Conservation (phyloP, 2,113 vertebrate species). For the Nyctereutes procyonoides region DNA sequence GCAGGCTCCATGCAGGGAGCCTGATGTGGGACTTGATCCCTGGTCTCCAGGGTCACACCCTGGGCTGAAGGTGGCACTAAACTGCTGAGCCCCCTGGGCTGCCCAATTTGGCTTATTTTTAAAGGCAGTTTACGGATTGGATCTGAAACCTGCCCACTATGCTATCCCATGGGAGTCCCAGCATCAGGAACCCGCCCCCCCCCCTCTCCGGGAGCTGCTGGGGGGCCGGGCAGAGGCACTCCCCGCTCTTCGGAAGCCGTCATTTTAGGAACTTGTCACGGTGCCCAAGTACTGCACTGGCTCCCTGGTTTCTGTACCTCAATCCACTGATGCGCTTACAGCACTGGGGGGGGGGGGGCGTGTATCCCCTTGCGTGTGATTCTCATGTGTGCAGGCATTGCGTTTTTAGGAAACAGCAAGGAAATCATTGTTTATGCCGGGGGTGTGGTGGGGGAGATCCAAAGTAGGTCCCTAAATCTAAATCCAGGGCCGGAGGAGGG, state of each 20-base stretch:
- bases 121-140: not conserved
- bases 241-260: not conserved
- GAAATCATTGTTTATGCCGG: not conserved
- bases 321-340: fast-evolving
- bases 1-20: too few relatives aligned
- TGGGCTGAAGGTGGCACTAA: too few relatives aligned
- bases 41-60: too few relatives aligned
- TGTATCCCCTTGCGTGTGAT: not conserved
- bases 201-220: not conserved
- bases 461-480: not conserved
- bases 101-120: not conserved
- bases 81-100: too few relatives aligned
- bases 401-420: not conserved
- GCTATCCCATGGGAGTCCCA: not conserved
- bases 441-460: too few relatives aligned
- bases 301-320: not conserved
- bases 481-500: not conserved
- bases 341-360: not conserved
- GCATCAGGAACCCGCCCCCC: not conserved
- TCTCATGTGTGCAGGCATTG: not conserved
- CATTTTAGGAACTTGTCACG: not conserved
- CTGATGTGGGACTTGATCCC: too few relatives aligned
- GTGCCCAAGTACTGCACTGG: not conserved
- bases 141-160: not conserved
- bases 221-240: not conserved